phyloP scores from a whole-genome alignment of 2,888 invertebrate genomes.

The Drosophila anomalata region DNA sequence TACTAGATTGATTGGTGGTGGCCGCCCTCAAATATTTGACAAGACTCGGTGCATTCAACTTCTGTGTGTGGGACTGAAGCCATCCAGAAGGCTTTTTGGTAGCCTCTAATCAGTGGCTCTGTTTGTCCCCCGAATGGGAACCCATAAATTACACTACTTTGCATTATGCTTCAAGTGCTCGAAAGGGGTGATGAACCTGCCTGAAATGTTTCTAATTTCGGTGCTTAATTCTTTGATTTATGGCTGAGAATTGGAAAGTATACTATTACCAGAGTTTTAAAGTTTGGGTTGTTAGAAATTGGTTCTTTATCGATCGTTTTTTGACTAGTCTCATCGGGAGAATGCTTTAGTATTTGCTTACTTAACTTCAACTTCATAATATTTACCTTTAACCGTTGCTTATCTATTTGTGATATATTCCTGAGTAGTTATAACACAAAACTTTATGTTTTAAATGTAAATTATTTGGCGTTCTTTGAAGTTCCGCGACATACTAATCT shows the following conservation, averaged over 20 bases:
- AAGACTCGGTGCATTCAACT: conserved; percentile 37
- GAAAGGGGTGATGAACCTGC: conserved; percentile 34
- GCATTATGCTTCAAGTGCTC: conserved; percentile 26
- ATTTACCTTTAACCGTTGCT: background rate
- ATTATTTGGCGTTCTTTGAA: background rate
- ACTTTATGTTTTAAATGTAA: background rate
- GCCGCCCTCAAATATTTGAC: conserved; percentile 66
- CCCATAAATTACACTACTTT: conserved; percentile 58
- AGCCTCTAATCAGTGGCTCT: conserved; percentile 66
- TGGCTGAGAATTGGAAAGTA: conserved; percentile 19
- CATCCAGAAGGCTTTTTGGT: conserved; percentile 3
- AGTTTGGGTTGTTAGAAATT: background rate
- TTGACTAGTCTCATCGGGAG: background rate
- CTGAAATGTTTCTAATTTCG: conserved; percentile 54
- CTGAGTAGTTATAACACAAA: background rate
- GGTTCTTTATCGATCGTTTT: background rate
- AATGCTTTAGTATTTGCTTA: background rate
- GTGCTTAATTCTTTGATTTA: conserved; percentile 69
- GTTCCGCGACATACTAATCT: conserved; percentile 8
- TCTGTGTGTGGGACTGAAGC: conserved; percentile 38
- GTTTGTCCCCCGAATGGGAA: conserved; percentile 43
- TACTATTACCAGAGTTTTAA: background rate
- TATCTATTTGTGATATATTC: background rate
- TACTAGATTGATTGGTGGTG: conserved; percentile 57
- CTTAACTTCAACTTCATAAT: background rate